A percentile compares a stretch with the other conserved stretches of the same genome.
phyloP scores from a whole-genome alignment of 2,113 vertebrate species.

The Mesembrinibis cayennensis region DNA sequence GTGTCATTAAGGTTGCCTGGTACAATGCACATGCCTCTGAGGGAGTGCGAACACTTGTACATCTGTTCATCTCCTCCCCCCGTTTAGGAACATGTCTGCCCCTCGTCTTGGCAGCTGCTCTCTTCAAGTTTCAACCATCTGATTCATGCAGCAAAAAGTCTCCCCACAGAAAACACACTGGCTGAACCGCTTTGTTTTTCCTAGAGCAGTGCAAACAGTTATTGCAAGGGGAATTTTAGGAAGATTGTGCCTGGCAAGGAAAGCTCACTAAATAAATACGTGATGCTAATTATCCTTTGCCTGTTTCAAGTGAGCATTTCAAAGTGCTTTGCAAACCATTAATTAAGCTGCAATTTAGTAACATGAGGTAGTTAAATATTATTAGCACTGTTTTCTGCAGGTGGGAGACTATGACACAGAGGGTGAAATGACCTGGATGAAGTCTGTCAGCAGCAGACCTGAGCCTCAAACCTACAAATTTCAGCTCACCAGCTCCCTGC shows the following conservation, averaged over 20 bases:
- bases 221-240: constrained; percentile 20
- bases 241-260: constrained; percentile 48
- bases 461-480: background rate
- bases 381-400: constrained; percentile 21
- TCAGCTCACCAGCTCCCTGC: background rate
- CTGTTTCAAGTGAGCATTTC: constrained; percentile 13
- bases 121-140: constrained; percentile 32
- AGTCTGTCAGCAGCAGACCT: background rate
- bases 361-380: background rate
- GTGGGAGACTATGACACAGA: background rate
- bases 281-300: constrained; percentile 42
- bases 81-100: background rate
- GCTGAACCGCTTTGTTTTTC: constrained; percentile 41
- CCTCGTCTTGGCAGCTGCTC: background rate
- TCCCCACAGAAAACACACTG: constrained; percentile 33
- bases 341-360: constrained; percentile 27
- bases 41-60: background rate
- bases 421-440: background rate
- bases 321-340: constrained; percentile 13
- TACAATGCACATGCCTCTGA: background rate
- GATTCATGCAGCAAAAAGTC: constrained; percentile 55
- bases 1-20: background rate
- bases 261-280: constrained; percentile 39
- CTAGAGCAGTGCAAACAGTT: constrained; percentile 45
- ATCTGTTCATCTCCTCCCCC: background rate